A percentile compares a stretch with the other conserved stretches of the same genome.
phyloP scores from a whole-genome alignment of 2,888 invertebrate species.

The Eupeodes latifasciatus region DNA sequence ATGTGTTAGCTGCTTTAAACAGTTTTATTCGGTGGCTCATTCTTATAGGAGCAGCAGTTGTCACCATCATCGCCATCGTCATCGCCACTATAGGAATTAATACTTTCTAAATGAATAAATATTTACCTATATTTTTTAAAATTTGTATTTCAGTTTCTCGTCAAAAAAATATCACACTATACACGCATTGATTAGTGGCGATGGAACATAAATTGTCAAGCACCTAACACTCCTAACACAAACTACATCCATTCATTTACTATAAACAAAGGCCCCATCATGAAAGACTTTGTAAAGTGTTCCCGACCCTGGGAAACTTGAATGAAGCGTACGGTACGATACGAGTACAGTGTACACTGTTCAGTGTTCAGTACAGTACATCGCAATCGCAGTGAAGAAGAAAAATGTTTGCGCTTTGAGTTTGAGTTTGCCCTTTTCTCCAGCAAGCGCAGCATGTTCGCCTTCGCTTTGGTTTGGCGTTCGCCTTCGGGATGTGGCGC shows the following conservation, averaged over 20 bases:
- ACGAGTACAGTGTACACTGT: neutral
- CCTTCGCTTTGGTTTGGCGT: conserved; percentile 22
- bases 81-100: conserved; percentile 5
- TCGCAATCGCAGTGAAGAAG: conserved; percentile 21
- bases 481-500: conserved; percentile 58
- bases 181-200: conserved; percentile 57
- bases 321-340: conserved; percentile 9
- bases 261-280: conserved; percentile 48
- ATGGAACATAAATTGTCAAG: conserved; percentile 66
- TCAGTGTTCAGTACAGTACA: neutral
- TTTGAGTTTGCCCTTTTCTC: conserved; percentile 11
- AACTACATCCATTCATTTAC: conserved; percentile 58
- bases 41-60: conserved; percentile 14
- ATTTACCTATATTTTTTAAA: conserved; percentile 45
- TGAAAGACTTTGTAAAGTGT: conserved; percentile 61
- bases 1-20: conserved; percentile 44
- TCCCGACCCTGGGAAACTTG: conserved; percentile 64
- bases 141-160: conserved; percentile 2
- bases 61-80: neutral
- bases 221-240: conserved; percentile 51
- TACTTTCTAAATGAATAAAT: conserved; percentile 51
- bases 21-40: conserved; percentile 24
- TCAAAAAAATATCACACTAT: conserved; percentile 38
- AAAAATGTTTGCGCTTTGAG: conserved; percentile 54
- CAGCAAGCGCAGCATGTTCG: conserved; percentile 35